Percentiles rank a stretch among this genome's conserved stretches.
Conservation (phyloP, 1,140 invertebrate species). For the Macrobrachium rosenbergii region DNA sequence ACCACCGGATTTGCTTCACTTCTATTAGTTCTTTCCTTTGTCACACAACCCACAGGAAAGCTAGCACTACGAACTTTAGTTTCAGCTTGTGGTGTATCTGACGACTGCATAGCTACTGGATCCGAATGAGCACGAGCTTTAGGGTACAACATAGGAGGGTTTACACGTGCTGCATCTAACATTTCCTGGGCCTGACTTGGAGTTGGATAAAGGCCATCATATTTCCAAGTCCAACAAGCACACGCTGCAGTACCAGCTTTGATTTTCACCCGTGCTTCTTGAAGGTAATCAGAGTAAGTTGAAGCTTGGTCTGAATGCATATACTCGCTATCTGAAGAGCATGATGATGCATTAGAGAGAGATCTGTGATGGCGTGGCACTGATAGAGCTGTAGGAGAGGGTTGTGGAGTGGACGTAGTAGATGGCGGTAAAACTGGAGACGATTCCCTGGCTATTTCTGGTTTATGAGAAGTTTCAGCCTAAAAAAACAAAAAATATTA, state of each 20-base stretch:
- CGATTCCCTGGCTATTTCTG: slow-evolving; percentile 52
- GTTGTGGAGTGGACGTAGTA: slow-evolving; percentile 59
- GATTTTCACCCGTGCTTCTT: slow-evolving; percentile 84
- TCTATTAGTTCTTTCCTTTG: slow-evolving; percentile 15
- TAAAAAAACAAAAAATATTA: no score
- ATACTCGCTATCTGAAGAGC: slow-evolving; percentile 32
- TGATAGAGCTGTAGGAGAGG: slow-evolving; percentile 68
- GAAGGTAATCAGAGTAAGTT: slow-evolving; percentile 75
- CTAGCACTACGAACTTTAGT: slow-evolving; percentile 30
- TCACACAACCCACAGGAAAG: background rate
- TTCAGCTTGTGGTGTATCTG: slow-evolving; percentile 2
- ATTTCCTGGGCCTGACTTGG: slow-evolving; percentile 66
- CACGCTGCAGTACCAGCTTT: slow-evolving; percentile 81
- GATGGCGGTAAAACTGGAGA: slow-evolving; percentile 53
- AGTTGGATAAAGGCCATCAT: slow-evolving; percentile 77
- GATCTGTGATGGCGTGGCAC: slow-evolving; percentile 36
- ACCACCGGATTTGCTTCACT: slow-evolving; percentile 51
- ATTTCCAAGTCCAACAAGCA: slow-evolving; percentile 81
- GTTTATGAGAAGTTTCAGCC: background rate
- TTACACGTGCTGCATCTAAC: slow-evolving; percentile 60
- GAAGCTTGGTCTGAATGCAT: slow-evolving; percentile 35
- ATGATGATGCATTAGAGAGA: slow-evolving; percentile 32
- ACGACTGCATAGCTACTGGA: slow-evolving; percentile 23
- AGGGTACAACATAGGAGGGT: slow-evolving; percentile 45
- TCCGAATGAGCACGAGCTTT: slow-evolving; percentile 62